Base-by-base conservation (phyloP, 2,797 vertebrate species). In the Typhlichthys subterraneus region DNA sequence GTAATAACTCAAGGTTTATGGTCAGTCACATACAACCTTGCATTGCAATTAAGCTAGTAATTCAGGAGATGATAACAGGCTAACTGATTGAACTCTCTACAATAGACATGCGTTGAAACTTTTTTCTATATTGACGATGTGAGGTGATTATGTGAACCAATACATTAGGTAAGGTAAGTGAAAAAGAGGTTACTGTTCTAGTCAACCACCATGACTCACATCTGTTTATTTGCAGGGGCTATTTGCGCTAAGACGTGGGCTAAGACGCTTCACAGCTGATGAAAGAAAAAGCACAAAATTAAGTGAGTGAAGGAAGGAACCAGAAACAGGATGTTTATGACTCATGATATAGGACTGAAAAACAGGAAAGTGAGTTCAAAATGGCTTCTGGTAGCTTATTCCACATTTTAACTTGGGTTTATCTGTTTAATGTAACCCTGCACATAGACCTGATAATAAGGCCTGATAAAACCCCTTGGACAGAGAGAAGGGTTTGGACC, bases 171-270 rank as follows among this genome's bases (percentile, higher is more conserved):
- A 54, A 70, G 66, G 56, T n/a, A 68, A 77, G 60, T 10, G n/a
- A 63, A 59, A 57, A 45, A 68, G 84, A 59, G 5, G 72, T 63
- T 78, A 77, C 72, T 69, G 73, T 68, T 69, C 69, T 52, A 67
- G 19, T 14, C 49, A 53, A 57, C 31, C 79, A 77, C 64, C 68
- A 73, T 90, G 83, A 89, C 75, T 88, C 87, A 87, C 57, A 11
- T 89, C 86, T 71, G 69, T 55, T 88, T 89, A 70, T 59, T 79
- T 73, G 62, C 56, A 54, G n/a, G 58, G 59, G 59, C 52, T 70
- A 67, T 53, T 61, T 14, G 58, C 60, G 72, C 62, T 78, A 64
- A 77, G 52, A 63, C 57, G 56, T 0, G 0, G 45, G 53, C 17
- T 17, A 17, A 17, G 17, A 17, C 51, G 19, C 46, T 48, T 51